Evolutionary conservation across 2,888 invertebrate genomes (phyloP).

Genomic region (Hybos culiciformis): DNA sequence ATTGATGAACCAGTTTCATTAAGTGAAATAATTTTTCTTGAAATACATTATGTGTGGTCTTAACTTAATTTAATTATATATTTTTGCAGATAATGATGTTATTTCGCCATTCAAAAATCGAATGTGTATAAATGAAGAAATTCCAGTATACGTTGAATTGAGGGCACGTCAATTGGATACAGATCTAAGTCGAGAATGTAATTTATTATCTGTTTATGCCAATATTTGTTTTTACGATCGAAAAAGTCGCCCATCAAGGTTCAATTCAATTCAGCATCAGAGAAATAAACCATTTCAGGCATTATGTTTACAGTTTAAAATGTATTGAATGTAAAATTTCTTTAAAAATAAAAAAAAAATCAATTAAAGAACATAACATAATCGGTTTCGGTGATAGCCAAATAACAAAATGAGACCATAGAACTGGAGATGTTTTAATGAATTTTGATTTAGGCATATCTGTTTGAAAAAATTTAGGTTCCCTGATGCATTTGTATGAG

Average conservation of each 20-base stretch:
- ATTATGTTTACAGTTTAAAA: slow-evolving; percentile 27
- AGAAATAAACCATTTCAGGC: slow-evolving; percentile 30
- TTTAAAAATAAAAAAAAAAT: background rate
- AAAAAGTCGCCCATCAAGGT: slow-evolving; percentile 25
- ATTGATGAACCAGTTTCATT: no score
- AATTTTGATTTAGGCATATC: slow-evolving; percentile 29
- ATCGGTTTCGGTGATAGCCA: slow-evolving; percentile 30
- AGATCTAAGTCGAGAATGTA: slow-evolving; percentile 26
- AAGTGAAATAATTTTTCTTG: no score
- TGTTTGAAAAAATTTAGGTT: slow-evolving; percentile 27
- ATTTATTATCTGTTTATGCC: slow-evolving; percentile 29
- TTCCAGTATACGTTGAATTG: slow-evolving; percentile 32
- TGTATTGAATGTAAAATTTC: slow-evolving; percentile 23
- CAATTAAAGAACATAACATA: slow-evolving; percentile 31
- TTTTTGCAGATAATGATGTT: slow-evolving; percentile 29
- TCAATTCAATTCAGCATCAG: slow-evolving; percentile 32
- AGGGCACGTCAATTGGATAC: slow-evolving; percentile 25
- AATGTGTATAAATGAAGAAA: slow-evolving; percentile 29
- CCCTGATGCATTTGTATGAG: slow-evolving; percentile 9
- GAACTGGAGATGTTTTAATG: slow-evolving; percentile 31
- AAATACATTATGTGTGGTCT: no score
- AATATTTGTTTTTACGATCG: slow-evolving; percentile 32
- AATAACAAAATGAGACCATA: slow-evolving; percentile 34
- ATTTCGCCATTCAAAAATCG: slow-evolving; percentile 26
- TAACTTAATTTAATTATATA: no score